Base-by-base conservation (phyloP, 2,113 vertebrate species). In the Cynoglossus semilaevis region DNA sequence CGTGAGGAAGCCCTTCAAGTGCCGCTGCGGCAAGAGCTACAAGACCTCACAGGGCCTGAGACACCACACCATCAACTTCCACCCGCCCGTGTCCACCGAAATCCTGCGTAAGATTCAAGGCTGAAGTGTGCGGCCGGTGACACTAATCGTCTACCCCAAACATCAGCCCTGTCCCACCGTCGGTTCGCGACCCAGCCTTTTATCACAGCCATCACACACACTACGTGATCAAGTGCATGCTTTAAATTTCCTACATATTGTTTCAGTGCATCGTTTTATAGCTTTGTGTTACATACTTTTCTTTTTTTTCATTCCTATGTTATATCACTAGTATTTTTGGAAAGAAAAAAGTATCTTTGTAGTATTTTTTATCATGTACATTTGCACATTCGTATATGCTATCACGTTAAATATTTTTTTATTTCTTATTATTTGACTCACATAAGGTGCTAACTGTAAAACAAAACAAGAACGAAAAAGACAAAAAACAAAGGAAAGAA, bases 1-100 rank as follows among this genome's bases (percentile, higher is more conserved):
- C 1, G 96, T 99, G 74, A 94, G 97, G 87, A 99, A 98, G 80
- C 95, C 96, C 36, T 98, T 96, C 89, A 99, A 99, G 79, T 99
- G 97, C 81, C 97, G 97, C 82, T 99, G 97, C n/a, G 96, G 97
- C 37, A 99, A 99, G 92, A 99, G 97, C 93, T 99, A 99, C 93
- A 99, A 98, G 93, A 98, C 96, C 82, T 96, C 96, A 83, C 97
- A 99, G 92, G 97, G 97, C 78, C 93, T 99, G 89, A 91, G 96
- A 80, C 97, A 99, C 89, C 97, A 99, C 88, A 99, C 97, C 92
- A 97, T 99, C 93, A 98, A 97, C 79, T 98, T 99, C 89, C 97
- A 99, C 55, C 96, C 97, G 19, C 97, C 96, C 1, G 94, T 98
- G 88, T 95, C 96, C 65, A 94, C 96, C 29, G 96, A 98, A 89